A percentile compares a stretch with the other conserved stretches of the same genome.
Conservation (phyloP, 2,888 invertebrate species). For the Autographa pulchrina region DNA sequence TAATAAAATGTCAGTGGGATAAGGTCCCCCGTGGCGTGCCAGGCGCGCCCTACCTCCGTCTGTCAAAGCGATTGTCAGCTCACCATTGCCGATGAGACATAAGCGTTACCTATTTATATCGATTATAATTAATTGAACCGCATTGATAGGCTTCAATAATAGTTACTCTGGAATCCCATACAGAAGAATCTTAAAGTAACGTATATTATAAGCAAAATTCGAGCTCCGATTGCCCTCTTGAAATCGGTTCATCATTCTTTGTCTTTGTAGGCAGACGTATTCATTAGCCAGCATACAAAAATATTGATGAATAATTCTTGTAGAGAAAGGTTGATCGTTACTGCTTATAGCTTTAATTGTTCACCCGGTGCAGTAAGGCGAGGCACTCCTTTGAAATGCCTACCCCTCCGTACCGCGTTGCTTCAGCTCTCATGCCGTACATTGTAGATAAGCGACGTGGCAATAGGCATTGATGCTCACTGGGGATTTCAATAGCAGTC, state of each 20-base stretch:
- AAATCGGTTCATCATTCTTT: conserved; percentile 15
- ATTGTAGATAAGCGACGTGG: conserved; percentile 86
- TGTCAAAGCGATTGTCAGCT: conserved; percentile 80
- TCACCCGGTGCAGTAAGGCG: conserved; percentile 75
- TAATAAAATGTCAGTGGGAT: conserved; percentile 81
- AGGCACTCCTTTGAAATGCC: conserved; percentile 80
- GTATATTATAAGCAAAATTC: conserved; percentile 23
- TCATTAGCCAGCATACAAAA: conserved; percentile 5
- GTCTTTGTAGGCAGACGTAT: conserved; percentile 12
- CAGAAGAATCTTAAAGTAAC: no score
- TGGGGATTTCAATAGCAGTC: conserved; percentile 85
- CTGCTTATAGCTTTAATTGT: conserved; percentile 67
- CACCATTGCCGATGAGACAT: conserved; percentile 64
- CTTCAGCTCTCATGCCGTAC: conserved; percentile 71
- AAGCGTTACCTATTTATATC: conserved; percentile 62
- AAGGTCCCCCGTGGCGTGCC: conserved; percentile 72
- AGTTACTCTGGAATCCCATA: conserved; percentile 22
- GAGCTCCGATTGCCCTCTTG: conserved; percentile 12
- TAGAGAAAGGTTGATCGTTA: conserved; percentile 43
- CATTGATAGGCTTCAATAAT: conserved; percentile 22
- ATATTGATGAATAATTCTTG: conserved; percentile 9
- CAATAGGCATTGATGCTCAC: conserved; percentile 88
- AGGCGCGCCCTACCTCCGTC: conserved; percentile 66
- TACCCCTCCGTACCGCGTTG: conserved; percentile 57
- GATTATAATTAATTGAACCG: conserved; percentile 56